Percentiles rank a stretch among this genome's conserved stretches.
These are phyloP conservation scores for Staurois parvus DNA, from an alignment of 2,797 vertebrate genomes.

Conservation along the genomic window DNA sequence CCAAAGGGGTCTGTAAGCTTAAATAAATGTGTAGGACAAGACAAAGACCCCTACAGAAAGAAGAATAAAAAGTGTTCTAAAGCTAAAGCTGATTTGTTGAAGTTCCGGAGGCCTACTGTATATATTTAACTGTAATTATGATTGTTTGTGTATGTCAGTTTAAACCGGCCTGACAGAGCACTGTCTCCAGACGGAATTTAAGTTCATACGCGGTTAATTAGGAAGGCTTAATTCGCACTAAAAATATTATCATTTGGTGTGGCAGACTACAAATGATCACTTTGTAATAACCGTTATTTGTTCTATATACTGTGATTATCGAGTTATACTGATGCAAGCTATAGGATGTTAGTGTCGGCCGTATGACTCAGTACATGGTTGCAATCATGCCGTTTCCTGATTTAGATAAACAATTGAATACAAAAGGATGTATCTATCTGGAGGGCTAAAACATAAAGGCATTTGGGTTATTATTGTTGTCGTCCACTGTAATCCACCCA, in stretches of 20 bases:
- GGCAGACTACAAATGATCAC: neutral
- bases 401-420: constrained; percentile 42
- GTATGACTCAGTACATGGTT: constrained; percentile 17
- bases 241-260: constrained; percentile 22
- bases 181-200: constrained; percentile 22
- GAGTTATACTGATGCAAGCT: neutral
- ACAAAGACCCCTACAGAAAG: neutral
- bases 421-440: constrained; percentile 46
- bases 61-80: neutral
- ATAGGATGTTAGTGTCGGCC: neutral
- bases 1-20: neutral
- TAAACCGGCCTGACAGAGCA: neutral
- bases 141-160: constrained; percentile 39
- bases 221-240: constrained; percentile 21
- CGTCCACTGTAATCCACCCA: constrained; percentile 4
- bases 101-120: neutral
- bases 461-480: constrained; percentile 30
- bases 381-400: constrained; percentile 52
- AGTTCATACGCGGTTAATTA: constrained; percentile 2
- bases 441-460: neutral
- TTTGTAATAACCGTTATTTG: constrained; percentile 17
- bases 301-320: constrained; percentile 2
- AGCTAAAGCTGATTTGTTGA: constrained; percentile 1
- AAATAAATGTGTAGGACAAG: neutral
- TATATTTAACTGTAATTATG: constrained; percentile 34